Conservation (phyloP, 37 sponge, comb jelly and placozoan species). For the Lycopodina hypogea region DNA sequence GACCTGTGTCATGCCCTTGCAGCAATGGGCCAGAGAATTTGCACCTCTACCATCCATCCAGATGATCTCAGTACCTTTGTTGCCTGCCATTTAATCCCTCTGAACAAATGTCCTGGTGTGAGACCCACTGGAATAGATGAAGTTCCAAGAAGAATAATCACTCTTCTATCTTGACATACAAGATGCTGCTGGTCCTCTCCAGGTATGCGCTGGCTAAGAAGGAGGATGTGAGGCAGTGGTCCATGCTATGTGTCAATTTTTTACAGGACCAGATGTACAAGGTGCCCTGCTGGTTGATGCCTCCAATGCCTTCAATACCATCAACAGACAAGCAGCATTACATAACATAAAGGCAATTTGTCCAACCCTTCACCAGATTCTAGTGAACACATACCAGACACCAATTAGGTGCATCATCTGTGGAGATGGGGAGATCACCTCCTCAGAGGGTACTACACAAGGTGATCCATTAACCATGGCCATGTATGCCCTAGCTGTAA, state of each 20-base stretch:
- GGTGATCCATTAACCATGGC: conserved; percentile 3
- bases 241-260: no score
- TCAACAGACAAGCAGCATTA: conserved; percentile 14
- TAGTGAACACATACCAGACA: conserved; percentile 12
- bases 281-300: neutral
- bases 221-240: no score
- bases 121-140: conserved; percentile 17
- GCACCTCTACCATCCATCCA: conserved; percentile 6
- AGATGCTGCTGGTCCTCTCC: neutral
- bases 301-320: conserved; percentile 11
- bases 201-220: neutral
- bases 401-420: conserved; percentile 24
- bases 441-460: conserved; percentile 13
- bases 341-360: conserved; percentile 15
- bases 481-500: conserved; percentile 1
- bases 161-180: neutral
- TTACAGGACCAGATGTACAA: no score
- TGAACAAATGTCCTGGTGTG: conserved; percentile 10
- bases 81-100: conserved; percentile 7
- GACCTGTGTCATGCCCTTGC: neutral
- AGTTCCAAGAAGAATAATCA: conserved; percentile 10
- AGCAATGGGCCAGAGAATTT: neutral
- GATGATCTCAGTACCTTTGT: conserved; percentile 19
- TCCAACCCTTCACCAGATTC: conserved; percentile 7
- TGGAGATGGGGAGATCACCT: conserved; percentile 21